Evolutionary conservation across 2,797 vertebrate species (phyloP), one percentile per base, ranked within the genome.

Genomic region (Oreonectes daqikongensis): DNA sequence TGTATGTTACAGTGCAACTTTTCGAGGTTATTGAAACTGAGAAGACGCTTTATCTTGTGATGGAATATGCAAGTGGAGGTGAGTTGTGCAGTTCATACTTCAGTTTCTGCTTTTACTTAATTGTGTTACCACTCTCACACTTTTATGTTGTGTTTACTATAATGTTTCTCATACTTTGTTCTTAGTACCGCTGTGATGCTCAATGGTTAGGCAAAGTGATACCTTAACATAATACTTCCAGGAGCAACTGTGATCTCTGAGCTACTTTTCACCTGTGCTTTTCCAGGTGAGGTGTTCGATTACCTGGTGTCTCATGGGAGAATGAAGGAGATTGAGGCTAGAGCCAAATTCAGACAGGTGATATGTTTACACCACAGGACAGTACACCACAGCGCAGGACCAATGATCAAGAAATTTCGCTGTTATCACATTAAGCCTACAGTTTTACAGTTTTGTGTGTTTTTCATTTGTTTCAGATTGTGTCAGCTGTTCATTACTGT

Each of bases 21-120:
- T 97, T 96, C 59, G 96, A 97, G 89, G 95, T 97, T 85, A 96
- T 97, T 0, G 96, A 97, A 90, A 96, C 95, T 0, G 96, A 97
- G 85, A 97, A 96, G 90, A 96, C 96, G 0, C 93, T 97, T 76
- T 97, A 97, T 90, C 92, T 97, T 77, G 90, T 97, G 87, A 97
- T 97, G 96, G 96, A 97, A 77, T 97, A 97, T 0, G 96, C 96
- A 79, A 97, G 96, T 44, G 96, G 95, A 61, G 96, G 96, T 97
- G 86, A 87, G 94, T 84, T 57, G n/a, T 46, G 5, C n/a, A 38
- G 44, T 64, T 17, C 14, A 22, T 60, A 46, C 20, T 14, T 20
- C 9, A 76, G 15, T 55, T 64, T 64, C 12, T 1, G 22, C n/a
- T 44, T 65, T 42, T 42, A 20, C 60, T 38, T 12, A 3, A 28